Evolutionary conservation across 2,113 vertebrate genomes (phyloP), one percentile per base, ranked within the genome.

Genomic region (Toxotes jaculatrix): DNA sequence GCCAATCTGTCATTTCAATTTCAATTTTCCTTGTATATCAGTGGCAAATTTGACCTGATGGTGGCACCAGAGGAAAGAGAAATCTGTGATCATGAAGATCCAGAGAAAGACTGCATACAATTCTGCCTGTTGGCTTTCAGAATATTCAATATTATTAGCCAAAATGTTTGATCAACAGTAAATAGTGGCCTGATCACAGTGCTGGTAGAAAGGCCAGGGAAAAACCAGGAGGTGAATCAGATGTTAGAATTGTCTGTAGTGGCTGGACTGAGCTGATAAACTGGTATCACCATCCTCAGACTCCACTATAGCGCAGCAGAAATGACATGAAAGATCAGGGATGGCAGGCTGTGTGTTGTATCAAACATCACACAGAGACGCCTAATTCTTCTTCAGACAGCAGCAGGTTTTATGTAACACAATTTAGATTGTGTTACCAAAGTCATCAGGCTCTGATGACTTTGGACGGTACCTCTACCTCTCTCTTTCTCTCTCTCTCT

Each of bases 351-450:
- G 3, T 21, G 7, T 32, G 49, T 7, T 55, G 36, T 42, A 10
- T 42, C 51, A 40, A 6, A 1, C 17, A 11, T 57, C 16, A 40
- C 47, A 13, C 36, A 21, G 38, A 14, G 49, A 45, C 14, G 49
- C 23, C 21, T 27, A 36, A 31, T 38, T 55, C 45, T 53, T 64
- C 45, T 36, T 40, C 42, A 71, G 21, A 31, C 4, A 40, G 27
- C 14, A 23, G 45, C 67, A 60, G 27, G 12, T 49, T 45, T 75
- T 43, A 68, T 1, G 19, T 69, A 51, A 85, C 40, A 32, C 31
- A 64, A 11, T 38, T n/a, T n/a, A n/a, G n/a, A n/a, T n/a, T n/a
- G n/a, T n/a, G n/a, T n/a, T n/a, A n/a, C n/a, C n/a, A n/a, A n/a
- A n/a, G n/a, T n/a, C n/a, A n/a, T n/a, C n/a, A n/a, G n/a, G 40